These are phyloP conservation scores for Deroplatys truncata DNA, from an alignment of 2,888 invertebrate genomes.

Conservation along the genomic window DNA sequence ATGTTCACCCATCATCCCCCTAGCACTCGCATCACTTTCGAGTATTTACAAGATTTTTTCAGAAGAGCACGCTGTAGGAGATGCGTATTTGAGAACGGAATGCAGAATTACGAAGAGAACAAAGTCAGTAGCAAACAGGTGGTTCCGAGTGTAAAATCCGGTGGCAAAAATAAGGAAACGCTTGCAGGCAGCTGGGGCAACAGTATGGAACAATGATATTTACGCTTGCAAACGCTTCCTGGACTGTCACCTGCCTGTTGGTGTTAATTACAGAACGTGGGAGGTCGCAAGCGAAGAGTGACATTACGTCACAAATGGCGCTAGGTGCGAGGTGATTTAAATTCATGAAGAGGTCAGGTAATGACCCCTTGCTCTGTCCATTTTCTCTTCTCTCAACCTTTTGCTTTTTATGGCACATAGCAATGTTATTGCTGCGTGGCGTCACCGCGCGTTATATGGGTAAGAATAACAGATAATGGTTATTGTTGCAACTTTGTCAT, in stretches of 20 bases:
- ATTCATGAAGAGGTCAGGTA: neutral
- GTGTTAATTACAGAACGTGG: neutral
- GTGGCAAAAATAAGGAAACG: no score
- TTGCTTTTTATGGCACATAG: neutral
- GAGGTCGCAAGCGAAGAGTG: neutral
- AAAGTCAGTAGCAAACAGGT: no score
- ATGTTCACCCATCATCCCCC: no score
- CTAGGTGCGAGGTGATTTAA: neutral
- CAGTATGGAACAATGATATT: neutral
- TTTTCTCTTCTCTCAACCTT: neutral
- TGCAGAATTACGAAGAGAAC: no score
- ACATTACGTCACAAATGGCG: neutral
- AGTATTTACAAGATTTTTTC: no score
- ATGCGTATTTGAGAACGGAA: no score
- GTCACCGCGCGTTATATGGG: neutral
- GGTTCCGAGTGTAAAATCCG: no score
- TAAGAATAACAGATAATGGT: neutral
- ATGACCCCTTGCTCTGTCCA: neutral
- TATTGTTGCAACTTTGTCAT: neutral
- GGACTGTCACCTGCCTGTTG: neutral
- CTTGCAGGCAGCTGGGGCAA: no score
- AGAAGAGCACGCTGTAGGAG: no score
- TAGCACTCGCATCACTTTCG: no score
- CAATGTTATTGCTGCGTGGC: neutral
- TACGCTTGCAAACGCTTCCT: neutral